These are phyloP conservation scores for Tenualosa thibaudeaui DNA, from an alignment of 2,797 vertebrate species.

Conservation along the genomic window DNA sequence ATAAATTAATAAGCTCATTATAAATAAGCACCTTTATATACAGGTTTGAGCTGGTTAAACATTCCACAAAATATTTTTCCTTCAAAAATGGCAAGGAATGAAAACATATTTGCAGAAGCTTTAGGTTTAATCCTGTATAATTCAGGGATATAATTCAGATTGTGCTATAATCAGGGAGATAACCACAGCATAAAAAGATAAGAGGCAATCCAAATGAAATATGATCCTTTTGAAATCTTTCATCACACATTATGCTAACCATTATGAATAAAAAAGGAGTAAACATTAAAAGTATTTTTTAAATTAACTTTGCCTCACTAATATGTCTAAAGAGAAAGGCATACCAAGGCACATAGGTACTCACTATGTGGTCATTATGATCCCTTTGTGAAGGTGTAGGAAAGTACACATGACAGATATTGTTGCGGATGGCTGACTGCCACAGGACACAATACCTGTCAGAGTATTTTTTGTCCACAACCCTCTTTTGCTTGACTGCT, in stretches of 20 bases:
- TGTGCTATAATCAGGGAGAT: constrained; percentile 37
- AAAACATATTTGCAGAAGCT: constrained; percentile 54
- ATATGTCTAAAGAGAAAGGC: neutral
- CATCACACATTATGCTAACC: neutral
- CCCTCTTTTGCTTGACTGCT: constrained; percentile 19
- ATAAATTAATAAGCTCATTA: neutral
- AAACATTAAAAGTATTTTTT: neutral
- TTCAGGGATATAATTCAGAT: constrained; percentile 44
- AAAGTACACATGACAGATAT: neutral
- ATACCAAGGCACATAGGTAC: neutral
- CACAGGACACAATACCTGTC: neutral
- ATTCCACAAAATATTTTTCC: constrained; percentile 32
- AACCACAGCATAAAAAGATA: constrained; percentile 1
- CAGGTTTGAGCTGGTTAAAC: constrained; percentile 48
- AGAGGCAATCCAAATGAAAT: neutral
- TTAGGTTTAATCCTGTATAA: constrained; percentile 49
- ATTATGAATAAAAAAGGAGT: neutral
- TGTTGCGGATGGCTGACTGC: neutral
- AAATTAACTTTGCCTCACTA: neutral
- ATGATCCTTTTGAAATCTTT: constrained; percentile 1
- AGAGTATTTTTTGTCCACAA: constrained; percentile 9
- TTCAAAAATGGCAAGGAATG: constrained; percentile 51
- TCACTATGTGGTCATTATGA: neutral
- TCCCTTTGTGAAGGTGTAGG: neutral
- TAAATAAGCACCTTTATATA: constrained; percentile 35